Percentiles rank a stretch among this genome's conserved stretches.
phyloP scores from a whole-genome alignment of 2,888 invertebrate species.

The Hedychridium roseum region DNA sequence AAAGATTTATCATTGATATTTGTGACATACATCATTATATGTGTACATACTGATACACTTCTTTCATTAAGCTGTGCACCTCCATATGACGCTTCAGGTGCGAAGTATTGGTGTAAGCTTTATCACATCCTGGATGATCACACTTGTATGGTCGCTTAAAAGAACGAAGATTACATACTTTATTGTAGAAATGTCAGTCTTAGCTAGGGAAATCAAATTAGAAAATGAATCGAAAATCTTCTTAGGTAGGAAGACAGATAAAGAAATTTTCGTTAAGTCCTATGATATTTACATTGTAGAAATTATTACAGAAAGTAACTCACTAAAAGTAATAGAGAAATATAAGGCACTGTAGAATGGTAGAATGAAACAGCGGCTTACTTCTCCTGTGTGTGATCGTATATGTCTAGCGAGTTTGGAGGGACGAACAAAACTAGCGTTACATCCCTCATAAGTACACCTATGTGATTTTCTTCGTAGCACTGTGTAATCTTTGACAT shows the following conservation, averaged over 20 bases:
- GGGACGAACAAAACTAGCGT: slow-evolving; percentile 65
- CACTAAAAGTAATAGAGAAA: not conserved
- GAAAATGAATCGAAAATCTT: slow-evolving; percentile 1
- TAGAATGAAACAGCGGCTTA: too few relatives aligned
- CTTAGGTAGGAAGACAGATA: not conserved
- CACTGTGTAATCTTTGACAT: too few relatives aligned
- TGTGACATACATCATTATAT: slow-evolving; percentile 1
- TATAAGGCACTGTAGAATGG: not conserved
- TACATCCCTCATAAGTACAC: slow-evolving; percentile 66
- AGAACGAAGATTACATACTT: slow-evolving; percentile 21
- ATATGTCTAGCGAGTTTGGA: slow-evolving; percentile 68
- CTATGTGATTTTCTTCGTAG: too few relatives aligned
- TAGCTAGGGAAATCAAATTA: slow-evolving; percentile 7
- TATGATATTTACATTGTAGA: not conserved
- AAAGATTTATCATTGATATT: slow-evolving; percentile 9
- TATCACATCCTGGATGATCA: slow-evolving; percentile 67
- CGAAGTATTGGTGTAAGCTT: slow-evolving; percentile 70
- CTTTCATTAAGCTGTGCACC: slow-evolving; percentile 63
- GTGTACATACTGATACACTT: slow-evolving; percentile 35
- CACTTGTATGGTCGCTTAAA: slow-evolving; percentile 70
- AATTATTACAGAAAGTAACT: not conserved
- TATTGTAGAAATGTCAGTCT: too few relatives aligned
- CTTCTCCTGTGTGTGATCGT: slow-evolving; percentile 68
- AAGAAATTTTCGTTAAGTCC: not conserved
- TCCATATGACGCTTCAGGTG: slow-evolving; percentile 71